Base-by-base conservation (phyloP, 1,140 invertebrate species). In the Bradynema listronoti region DNA sequence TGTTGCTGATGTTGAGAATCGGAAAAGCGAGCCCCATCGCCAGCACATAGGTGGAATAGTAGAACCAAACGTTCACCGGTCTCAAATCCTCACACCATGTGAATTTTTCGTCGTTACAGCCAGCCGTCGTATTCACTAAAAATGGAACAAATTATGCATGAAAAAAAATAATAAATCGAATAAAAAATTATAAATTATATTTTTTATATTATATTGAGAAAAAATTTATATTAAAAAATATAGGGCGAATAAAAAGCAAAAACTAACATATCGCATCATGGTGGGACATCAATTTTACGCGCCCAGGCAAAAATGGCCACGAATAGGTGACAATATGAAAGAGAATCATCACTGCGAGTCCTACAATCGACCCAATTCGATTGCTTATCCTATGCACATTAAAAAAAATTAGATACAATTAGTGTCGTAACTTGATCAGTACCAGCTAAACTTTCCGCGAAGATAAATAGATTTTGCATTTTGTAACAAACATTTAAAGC, bases 11-110 rank as follows among this genome's bases (percentile, higher is more conserved):
- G 30, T 72, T 69, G 14, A 69, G 22, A 22, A 41, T 72, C n/a
- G 68, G 67, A 25, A 68, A 72, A 16, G 64, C 62, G 16, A 68
- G 30, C 41, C 64, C 64, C 41, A 66, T 68, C 30, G 49, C 42
- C 24, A 66, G 4, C 16, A 42, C 9, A 54, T 36, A 71, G 9
- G 59, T 25, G n/a, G 50, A 19, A 33, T 67, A 72, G 19, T 67
- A 67, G 4, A 71, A 4, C 16, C n/a, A 68, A 7, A 66, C 27
- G 34, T 50, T 50, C 14, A 50, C 47, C 16, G 47, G 47, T 30
- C 47, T 19, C 5, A 50, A 32, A 9, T n/a, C 16, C 14, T 50
- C 47, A 50, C 47, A 50, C 61, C 61, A 63, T 24, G 22, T 11
- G 32, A 63, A 63, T 34, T n/a, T 63, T 22, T 59, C 63, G n/a